Evolutionary conservation across 2,888 invertebrate species (phyloP), one percentile per base, ranked within the genome.

Genomic region (Orthosia gracilis): DNA sequence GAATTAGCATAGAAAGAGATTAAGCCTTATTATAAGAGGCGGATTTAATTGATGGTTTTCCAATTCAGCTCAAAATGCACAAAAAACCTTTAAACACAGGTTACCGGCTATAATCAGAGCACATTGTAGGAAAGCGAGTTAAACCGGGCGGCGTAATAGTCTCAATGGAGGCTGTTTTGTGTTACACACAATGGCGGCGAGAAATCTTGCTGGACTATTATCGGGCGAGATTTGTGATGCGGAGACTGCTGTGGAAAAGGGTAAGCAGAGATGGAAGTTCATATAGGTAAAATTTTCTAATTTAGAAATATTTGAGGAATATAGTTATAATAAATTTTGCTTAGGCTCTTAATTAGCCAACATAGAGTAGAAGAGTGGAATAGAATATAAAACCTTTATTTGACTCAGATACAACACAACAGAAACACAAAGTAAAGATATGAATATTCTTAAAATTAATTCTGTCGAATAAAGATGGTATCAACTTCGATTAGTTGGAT

Each of bases 121-220:
- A 40, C 31, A 65, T 66, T 77, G 66, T 69, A 57, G 61, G 61
- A 81, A 76, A 79, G 66, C 31, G 55, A 84, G 72, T 70, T 83
- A 79, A 82, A 66, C 72, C 63, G 15, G 82, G 71, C 31, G 69
- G 23, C 47, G 40, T 78, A 64, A 58, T 65, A 62, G 62, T 68
- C 12, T 61, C 61, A 79, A 71, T 61, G 57, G 52, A 71, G 17
- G 52, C 26, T 75, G 73, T 71, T 67, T 73, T 63, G 62, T 70
- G 61, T 70, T 17, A 23, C 52, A 62, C 31, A 72, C 72, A 72
- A 82, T 69, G 49, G 55, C 31, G 45, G 58, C 58, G 68, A 58
- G 64, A 76, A 63, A 65, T 64, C 23, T 72, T 40, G 11, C 47
- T 13, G 4, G 2, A 18, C 26, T 45, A 52, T 23, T 57, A 50